phyloP scores from a whole-genome alignment of 2,797 vertebrate genomes.

The Acanthurus leucopareius region DNA sequence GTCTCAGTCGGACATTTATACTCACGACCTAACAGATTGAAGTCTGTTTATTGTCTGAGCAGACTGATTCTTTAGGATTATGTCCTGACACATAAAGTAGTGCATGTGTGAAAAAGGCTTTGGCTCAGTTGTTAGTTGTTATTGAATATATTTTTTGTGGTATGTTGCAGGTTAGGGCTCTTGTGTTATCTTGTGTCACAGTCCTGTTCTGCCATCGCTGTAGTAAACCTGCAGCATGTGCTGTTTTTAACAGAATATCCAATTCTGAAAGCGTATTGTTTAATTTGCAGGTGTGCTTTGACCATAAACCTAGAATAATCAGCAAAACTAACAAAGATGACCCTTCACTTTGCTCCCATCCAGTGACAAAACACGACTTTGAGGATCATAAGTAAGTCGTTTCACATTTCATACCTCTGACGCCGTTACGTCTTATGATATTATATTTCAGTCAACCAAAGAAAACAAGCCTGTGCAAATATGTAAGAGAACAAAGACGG shows the following conservation, averaged over 20 bases:
- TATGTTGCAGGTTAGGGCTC: background rate
- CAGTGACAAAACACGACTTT: conserved; percentile 94
- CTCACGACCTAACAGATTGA: too few relatives aligned
- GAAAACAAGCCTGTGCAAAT: background rate
- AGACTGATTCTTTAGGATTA: too few relatives aligned
- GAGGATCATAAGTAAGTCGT: conserved; percentile 95
- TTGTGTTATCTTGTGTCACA: background rate
- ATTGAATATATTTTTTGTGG: background rate
- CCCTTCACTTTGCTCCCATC: conserved; percentile 93
- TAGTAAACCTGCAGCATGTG: background rate
- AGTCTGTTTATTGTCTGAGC: too few relatives aligned
- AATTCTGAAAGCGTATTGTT: background rate
- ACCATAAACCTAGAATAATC: conserved; percentile 99
- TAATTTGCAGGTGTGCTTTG: conserved; percentile 94
- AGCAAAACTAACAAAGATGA: conserved; percentile 97
- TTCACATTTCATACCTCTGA: background rate
- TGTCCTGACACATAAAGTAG: too few relatives aligned
- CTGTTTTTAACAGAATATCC: background rate
- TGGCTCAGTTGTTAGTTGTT: background rate
- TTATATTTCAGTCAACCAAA: background rate
- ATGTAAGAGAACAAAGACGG: background rate
- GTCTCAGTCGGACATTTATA: too few relatives aligned
- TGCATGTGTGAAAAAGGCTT: too few relatives aligned
- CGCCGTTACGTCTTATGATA: accelerated
- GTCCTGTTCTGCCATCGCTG: background rate